Evolutionary conservation across 2,797 vertebrate genomes (phyloP).

Genomic region (Amblyopsis hoosieri): DNA sequence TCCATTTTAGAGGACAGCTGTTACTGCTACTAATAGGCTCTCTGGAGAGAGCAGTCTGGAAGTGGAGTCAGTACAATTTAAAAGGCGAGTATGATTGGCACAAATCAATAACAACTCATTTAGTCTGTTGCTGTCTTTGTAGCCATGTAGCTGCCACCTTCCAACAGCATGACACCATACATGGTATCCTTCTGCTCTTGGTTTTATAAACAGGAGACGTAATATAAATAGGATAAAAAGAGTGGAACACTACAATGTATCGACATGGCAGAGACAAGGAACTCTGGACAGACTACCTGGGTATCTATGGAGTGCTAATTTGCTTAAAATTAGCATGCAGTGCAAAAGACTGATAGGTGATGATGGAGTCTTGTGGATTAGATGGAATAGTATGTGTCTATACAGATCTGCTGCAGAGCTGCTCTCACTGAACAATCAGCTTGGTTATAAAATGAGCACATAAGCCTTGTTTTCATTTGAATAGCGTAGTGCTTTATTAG

Average conservation of each 20-base stretch:
- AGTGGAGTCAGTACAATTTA: slow-evolving; percentile 39
- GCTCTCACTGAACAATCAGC: not conserved
- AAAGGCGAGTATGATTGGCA: slow-evolving; percentile 34
- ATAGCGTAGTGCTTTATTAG: not conserved
- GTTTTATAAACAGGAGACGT: slow-evolving; percentile 1
- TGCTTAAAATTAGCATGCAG: slow-evolving; percentile 39
- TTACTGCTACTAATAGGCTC: slow-evolving; percentile 25
- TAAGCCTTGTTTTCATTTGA: not conserved
- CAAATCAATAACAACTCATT: slow-evolving; percentile 61
- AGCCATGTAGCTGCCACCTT: slow-evolving; percentile 16
- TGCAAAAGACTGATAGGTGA: slow-evolving; percentile 28
- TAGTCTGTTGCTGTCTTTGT: slow-evolving; percentile 32
- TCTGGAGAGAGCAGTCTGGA: slow-evolving; percentile 24
- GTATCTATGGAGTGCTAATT: slow-evolving; percentile 30
- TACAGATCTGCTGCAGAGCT: not conserved
- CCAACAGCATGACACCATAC: slow-evolving; percentile 23
- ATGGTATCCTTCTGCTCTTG: not conserved
- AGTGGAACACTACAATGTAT: not conserved
- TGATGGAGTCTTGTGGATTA: too few species aligned
- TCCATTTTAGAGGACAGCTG: slow-evolving; percentile 32
- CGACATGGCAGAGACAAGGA: slow-evolving; percentile 29
- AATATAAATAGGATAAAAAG: slow-evolving; percentile 7
- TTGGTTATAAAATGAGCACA: not conserved
- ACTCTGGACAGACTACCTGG: slow-evolving; percentile 20
- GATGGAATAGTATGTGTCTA: not conserved